phyloP scores from a whole-genome alignment of 1,140 invertebrate species.

The Trinorchestia longiramus region DNA sequence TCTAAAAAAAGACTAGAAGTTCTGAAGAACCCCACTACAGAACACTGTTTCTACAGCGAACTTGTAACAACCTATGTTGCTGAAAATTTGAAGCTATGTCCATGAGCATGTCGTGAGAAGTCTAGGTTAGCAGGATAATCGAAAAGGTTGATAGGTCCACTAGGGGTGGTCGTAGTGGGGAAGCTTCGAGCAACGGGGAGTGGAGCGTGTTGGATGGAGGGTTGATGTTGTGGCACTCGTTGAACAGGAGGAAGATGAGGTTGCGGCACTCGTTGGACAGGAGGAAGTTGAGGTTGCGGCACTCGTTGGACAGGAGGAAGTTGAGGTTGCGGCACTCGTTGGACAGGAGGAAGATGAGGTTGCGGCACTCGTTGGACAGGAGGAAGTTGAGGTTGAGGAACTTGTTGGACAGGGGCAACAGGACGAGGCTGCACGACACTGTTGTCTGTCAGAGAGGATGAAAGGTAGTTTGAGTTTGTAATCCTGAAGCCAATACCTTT shows the following conservation, averaged over 20 bases:
- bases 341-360: background rate
- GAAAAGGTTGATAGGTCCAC: constrained; percentile 60
- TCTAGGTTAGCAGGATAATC: constrained; percentile 64
- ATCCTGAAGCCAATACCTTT: constrained; percentile 66
- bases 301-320: constrained; percentile 5
- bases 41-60: background rate
- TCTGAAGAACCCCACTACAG: background rate
- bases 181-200: constrained; percentile 8
- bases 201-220: background rate
- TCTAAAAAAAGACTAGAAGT: background rate
- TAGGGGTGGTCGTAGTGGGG: constrained; percentile 41
- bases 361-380: constrained; percentile 53
- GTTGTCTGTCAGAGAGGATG: constrained; percentile 50
- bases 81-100: constrained; percentile 64
- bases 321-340: constrained; percentile 49
- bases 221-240: constrained; percentile 50
- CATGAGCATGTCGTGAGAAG: constrained; percentile 57
- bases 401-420: constrained; percentile 59
- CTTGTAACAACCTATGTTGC: constrained; percentile 40
- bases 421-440: background rate
- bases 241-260: background rate
- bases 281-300: constrained; percentile 53
- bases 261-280: constrained; percentile 49
- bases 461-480: constrained; percentile 62
- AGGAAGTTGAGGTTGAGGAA: constrained; percentile 52